Conservation (phyloP, 1,140 invertebrate species). For the Lucilia cuprina region DNA sequence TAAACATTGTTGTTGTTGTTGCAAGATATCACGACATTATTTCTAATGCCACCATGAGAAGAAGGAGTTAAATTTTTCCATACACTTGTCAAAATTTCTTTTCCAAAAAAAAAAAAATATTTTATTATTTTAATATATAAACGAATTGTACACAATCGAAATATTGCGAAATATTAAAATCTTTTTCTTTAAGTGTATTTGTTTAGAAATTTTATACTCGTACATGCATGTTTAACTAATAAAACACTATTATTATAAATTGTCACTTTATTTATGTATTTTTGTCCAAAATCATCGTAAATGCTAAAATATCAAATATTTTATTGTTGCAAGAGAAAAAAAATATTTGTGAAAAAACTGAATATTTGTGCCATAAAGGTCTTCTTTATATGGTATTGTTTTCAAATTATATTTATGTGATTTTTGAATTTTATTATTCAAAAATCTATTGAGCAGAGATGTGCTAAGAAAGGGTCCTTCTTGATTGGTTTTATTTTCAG, state of each 20-base stretch:
- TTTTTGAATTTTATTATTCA: too few species aligned
- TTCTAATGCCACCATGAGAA: conserved; percentile 16
- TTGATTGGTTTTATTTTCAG: too few species aligned
- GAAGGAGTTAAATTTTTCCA: background rate
- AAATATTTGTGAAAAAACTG: background rate
- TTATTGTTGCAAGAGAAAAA: background rate
- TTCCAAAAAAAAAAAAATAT: background rate
- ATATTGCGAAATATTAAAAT: too few species aligned
- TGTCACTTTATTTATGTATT: conserved; percentile 15
- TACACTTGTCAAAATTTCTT: conserved; percentile 1
- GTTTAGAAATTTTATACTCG: background rate
- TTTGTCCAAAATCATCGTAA: background rate
- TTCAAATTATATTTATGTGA: background rate
- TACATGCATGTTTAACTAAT: conserved; percentile 13
- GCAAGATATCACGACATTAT: background rate
- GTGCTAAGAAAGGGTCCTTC: too few species aligned
- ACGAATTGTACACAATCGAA: too few species aligned
- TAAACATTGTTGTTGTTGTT: background rate
- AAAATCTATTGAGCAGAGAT: too few species aligned
- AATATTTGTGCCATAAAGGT: background rate
- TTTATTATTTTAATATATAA: too few species aligned
- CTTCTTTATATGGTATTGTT: background rate
- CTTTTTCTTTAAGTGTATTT: background rate
- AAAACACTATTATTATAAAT: conserved; percentile 8
- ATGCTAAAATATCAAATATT: conserved; percentile 8